Percentiles rank a stretch among this genome's conserved stretches.
Evolutionary conservation across 2,797 vertebrate species (phyloP).

Genomic region (Sebastes hubbsi): DNA sequence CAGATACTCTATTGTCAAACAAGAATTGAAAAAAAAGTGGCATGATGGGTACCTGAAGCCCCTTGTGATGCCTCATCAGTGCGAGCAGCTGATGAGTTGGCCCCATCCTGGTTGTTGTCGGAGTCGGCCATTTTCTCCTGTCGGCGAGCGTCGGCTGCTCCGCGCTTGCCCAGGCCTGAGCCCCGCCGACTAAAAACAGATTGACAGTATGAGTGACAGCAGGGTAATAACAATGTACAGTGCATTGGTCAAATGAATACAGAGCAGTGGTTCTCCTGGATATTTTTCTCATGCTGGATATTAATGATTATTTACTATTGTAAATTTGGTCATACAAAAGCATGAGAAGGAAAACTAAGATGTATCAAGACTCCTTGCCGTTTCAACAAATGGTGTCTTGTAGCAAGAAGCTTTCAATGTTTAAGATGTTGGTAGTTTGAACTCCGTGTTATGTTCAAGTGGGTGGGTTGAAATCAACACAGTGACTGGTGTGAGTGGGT

Average conservation of each 20-base stretch:
- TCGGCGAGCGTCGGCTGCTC: conserved; percentile 98
- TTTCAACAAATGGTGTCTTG: neutral
- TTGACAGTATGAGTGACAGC: conserved; percentile 2
- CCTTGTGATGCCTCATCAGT: conserved; percentile 97
- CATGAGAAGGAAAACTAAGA: neutral
- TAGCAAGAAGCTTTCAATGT: neutral
- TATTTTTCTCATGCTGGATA: neutral
- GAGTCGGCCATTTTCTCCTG: conserved; percentile 99
- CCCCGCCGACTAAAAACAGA: conserved; percentile 92
- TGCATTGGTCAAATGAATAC: neutral
- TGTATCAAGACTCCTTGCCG: neutral
- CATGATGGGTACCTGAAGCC: conserved; percentile 89
- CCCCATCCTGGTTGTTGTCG: conserved; percentile 97
- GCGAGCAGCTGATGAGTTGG: conserved; percentile 94
- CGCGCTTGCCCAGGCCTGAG: conserved; percentile 99
- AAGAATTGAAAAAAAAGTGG: neutral
- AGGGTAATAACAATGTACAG: neutral
- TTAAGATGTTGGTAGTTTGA: neutral
- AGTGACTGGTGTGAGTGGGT: neutral
- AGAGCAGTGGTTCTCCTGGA: neutral
- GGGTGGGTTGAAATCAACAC: neutral
- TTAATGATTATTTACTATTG: neutral
- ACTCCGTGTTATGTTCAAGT: neutral
- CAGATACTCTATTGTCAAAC: neutral
- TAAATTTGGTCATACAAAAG: neutral